Evolutionary conservation across 2,797 vertebrate genomes (phyloP).

Genomic region (Melanotaenia nigrans): DNA sequence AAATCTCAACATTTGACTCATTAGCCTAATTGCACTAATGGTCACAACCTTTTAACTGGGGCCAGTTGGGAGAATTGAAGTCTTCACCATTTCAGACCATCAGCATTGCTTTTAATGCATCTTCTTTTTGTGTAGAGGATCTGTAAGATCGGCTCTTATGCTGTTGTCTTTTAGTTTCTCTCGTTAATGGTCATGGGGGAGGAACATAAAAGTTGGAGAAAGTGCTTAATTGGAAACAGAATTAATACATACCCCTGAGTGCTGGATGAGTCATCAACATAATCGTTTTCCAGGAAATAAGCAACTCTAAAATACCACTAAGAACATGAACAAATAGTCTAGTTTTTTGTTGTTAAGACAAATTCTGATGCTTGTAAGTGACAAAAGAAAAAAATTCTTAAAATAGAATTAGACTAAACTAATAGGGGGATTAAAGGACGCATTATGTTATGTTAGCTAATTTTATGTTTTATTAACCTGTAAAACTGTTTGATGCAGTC

Average conservation of each 20-base stretch:
- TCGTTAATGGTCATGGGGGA: slow-evolving; percentile 1
- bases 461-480: slow-evolving; percentile 16
- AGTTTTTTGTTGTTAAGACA: neutral
- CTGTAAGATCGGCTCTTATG: neutral
- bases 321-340: neutral
- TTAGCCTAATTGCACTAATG: slow-evolving; percentile 2
- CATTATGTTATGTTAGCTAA: slow-evolving; percentile 7
- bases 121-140: neutral
- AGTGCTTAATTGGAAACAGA: neutral
- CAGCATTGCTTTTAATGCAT: neutral
- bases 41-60: neutral
- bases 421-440: neutral
- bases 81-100: neutral
- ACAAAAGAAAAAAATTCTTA: neutral
- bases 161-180: neutral
- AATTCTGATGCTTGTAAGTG: neutral
- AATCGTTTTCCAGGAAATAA: neutral
- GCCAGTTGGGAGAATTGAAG: neutral
- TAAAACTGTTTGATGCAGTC: slow-evolving; percentile 19
- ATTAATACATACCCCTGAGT: neutral
- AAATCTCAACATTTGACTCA: neutral
- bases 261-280: neutral
- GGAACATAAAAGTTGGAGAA: neutral
- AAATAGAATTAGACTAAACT: neutral
- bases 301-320: neutral